phyloP scores from a whole-genome alignment of 2,888 invertebrate species.

The Volucella bombylans region DNA sequence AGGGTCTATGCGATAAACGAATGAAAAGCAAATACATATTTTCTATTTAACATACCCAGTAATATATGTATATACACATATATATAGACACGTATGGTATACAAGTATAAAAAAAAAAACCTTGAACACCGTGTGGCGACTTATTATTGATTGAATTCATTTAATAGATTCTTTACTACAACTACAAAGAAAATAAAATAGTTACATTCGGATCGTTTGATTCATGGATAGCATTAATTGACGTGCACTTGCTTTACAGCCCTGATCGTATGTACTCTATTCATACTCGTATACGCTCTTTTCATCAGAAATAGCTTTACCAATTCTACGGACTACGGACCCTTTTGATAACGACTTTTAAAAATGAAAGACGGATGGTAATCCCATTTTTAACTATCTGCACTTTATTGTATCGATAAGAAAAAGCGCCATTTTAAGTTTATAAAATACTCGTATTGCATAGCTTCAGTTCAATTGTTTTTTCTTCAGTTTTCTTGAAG shows the following conservation, averaged over 20 bases:
- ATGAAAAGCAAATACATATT: constrained; percentile 32
- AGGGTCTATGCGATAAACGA: constrained; percentile 45
- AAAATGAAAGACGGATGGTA: constrained; percentile 8
- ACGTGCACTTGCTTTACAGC: constrained; percentile 1
- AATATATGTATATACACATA: too few relatives aligned
- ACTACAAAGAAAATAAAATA: constrained; percentile 6
- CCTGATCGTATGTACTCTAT: too few relatives aligned
- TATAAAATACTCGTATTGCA: not conserved
- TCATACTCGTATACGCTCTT: too few relatives aligned
- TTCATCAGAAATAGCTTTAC: too few relatives aligned
- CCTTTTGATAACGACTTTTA: too few relatives aligned
- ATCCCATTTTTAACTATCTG: constrained; percentile 27
- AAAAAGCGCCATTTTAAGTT: constrained; percentile 25
- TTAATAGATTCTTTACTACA: constrained; percentile 8
- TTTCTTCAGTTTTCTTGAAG: too few relatives aligned
- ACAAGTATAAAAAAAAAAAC: constrained; percentile 28
- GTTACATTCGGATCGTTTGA: constrained; percentile 2
- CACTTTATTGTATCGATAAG: constrained; percentile 32
- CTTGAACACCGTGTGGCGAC: constrained; percentile 43
- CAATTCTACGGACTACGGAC: too few relatives aligned
- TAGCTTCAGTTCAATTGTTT: not conserved
- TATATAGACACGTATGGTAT: too few relatives aligned
- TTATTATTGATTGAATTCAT: constrained; percentile 59
- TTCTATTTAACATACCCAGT: too few relatives aligned
- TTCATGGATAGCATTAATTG: constrained; percentile 23